Conservation (phyloP, 2,797 vertebrate species). For the Threskiornis aethiopicus region DNA sequence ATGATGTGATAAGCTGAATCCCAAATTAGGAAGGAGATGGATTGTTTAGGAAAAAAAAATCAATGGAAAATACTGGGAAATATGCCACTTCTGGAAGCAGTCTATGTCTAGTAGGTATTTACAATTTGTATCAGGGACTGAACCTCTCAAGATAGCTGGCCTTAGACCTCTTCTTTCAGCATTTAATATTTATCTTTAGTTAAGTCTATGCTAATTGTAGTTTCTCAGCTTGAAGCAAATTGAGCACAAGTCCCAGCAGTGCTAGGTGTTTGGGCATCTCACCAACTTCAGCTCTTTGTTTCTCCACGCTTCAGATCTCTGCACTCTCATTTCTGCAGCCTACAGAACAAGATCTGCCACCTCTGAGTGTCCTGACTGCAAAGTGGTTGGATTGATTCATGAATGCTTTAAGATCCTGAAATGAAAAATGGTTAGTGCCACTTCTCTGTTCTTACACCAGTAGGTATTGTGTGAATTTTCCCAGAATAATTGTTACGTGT, state of each 20-base stretch:
- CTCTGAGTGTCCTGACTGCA: neutral
- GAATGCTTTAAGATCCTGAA: neutral
- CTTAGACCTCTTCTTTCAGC: neutral
- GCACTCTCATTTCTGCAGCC: neutral
- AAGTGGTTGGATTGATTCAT: neutral
- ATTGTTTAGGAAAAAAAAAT: neutral
- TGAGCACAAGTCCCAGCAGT: neutral
- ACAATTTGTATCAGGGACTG: neutral
- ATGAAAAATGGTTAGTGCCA: neutral
- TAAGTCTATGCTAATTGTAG: neutral
- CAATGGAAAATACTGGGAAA: neutral
- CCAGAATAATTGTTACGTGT: neutral
- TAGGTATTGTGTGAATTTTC: neutral
- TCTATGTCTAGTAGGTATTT: neutral
- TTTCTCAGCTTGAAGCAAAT: constrained; percentile 1
- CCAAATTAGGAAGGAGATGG: neutral
- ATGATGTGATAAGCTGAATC: neutral
- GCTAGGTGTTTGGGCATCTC: neutral
- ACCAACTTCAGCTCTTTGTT: neutral
- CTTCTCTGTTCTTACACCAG: neutral
- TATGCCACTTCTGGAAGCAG: neutral
- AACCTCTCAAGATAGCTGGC: neutral
- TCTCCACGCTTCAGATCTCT: neutral
- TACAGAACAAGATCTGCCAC: neutral
- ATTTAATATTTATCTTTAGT: neutral